Evolutionary conservation across 1,140 invertebrate species (phyloP).

Genomic region (Megalopta genalis): DNA sequence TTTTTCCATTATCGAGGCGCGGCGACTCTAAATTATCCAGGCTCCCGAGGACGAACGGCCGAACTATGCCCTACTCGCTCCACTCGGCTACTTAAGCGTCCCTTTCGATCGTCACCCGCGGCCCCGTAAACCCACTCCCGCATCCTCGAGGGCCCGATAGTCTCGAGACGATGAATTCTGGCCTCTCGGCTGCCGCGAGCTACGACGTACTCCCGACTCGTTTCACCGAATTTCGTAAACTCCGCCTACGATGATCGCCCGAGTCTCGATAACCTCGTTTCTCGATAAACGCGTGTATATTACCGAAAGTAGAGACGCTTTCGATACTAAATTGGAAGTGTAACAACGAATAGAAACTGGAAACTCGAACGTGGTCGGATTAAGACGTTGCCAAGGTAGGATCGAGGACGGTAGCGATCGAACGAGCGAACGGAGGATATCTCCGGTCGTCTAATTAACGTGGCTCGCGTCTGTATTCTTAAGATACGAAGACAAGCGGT

Average conservation of each 20-base stretch:
- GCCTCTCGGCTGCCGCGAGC: neutral
- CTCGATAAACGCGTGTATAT: neutral
- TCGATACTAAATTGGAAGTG: too few species aligned
- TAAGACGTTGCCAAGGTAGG: neutral
- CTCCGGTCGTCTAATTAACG: slow-evolving; percentile 2
- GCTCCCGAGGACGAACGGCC: neutral
- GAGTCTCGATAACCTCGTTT: neutral
- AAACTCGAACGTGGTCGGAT: too few species aligned
- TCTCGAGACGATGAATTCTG: neutral
- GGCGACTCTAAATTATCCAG: neutral
- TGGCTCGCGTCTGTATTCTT: neutral
- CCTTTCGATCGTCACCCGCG: neutral
- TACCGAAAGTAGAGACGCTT: too few species aligned
- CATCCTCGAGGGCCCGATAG: neutral
- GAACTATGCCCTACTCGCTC: neutral
- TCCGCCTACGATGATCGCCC: neutral
- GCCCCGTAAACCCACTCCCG: neutral
- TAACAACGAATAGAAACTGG: too few species aligned
- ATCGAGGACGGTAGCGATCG: neutral
- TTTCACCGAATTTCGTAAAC: neutral
- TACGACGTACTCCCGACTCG: neutral
- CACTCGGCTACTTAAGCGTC: neutral
- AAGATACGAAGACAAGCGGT: neutral
- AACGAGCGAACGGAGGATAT: neutral
- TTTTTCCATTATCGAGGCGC: neutral